phyloP scores from a whole-genome alignment of 2,797 vertebrate genomes.

The Aviceda cuculoides region DNA sequence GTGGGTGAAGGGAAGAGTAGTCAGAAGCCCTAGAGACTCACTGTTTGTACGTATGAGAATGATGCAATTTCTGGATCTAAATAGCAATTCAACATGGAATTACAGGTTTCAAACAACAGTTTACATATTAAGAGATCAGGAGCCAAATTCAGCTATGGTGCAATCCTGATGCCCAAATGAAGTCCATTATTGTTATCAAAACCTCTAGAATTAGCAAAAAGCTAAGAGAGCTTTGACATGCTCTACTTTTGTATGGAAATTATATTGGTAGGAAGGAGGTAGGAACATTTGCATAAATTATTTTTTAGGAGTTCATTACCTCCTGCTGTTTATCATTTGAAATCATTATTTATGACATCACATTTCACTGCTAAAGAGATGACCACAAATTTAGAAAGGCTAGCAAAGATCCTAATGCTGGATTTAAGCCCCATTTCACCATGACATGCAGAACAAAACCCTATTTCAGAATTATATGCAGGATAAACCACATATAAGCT shows the following conservation, averaged over 20 bases:
- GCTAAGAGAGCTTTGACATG: background rate
- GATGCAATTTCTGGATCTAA: slow-evolving; percentile 79
- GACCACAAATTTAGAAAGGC: background rate
- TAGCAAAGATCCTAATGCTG: background rate
- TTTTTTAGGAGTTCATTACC: slow-evolving; percentile 49
- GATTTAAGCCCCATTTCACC: background rate
- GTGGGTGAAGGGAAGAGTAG: slow-evolving; percentile 67
- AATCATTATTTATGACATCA: slow-evolving; percentile 46
- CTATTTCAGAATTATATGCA: background rate
- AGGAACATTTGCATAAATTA: background rate
- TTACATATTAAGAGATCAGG: slow-evolving; percentile 45
- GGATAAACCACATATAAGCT: background rate
- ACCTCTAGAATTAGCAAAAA: background rate
- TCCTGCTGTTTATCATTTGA: slow-evolving; percentile 54
- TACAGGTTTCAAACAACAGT: slow-evolving; percentile 64
- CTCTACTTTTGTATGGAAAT: background rate
- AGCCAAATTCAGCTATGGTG: background rate
- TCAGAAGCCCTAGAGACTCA: slow-evolving; percentile 73
- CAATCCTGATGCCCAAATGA: background rate
- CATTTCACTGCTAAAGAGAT: slow-evolving; percentile 24
- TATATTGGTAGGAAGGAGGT: background rate
- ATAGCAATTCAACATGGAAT: slow-evolving; percentile 74
- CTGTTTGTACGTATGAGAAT: slow-evolving; percentile 77
- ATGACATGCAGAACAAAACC: background rate
- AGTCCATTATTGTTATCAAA: background rate